Base-by-base conservation (phyloP, 2,797 vertebrate species). In the Siniperca undulata region DNA sequence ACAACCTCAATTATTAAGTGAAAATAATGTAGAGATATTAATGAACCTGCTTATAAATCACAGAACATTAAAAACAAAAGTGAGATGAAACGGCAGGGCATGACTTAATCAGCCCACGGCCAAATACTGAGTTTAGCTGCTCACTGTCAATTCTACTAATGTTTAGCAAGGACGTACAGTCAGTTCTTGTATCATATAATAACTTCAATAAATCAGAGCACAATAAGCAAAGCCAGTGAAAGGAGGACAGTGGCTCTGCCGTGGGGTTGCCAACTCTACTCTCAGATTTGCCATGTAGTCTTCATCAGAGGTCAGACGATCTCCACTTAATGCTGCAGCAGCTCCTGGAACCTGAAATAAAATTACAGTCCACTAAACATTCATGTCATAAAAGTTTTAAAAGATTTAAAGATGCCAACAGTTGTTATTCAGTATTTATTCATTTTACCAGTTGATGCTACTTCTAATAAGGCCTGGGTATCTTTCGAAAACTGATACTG, bases 311-410 rank as follows among this genome's bases (percentile, higher is more conserved):
- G 82, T 87, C 84, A 78, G 42, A 44, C 8, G 27, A 52, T 79
- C 75, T 80, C 36, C 72, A 56, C 12, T 59, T 17, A 27, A 30
- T 65, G 53, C 74, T 65, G 77, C 85, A 77, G 80, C 81, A 80
- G 59, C 73, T 86, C 72, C 66, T 91, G 81, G 86, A 91, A 89
- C 82, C 89, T 88, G 70, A 27, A 77, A 78, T 17, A 59, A 30
- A 62, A 74, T 36, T 0, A 36, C 19, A 60, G 17, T 36, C 36
- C 36, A 36, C 36, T 36, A 36, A 36, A 36, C 36, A 36, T 36
- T 36, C 36, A 36, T 1, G 5, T 36, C 36, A 30, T 30, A 30
- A 30, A 30, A 3, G 30, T 30, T 30, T 30, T 38, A 38, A 38
- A 38, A 38, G 6, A 38, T 44, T 64, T 44, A 24, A 67, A 12